Evolutionary conservation across 1,140 invertebrate genomes (phyloP), one percentile per base, ranked within the genome.

Genomic region (Drosophila pectinifera): DNA sequence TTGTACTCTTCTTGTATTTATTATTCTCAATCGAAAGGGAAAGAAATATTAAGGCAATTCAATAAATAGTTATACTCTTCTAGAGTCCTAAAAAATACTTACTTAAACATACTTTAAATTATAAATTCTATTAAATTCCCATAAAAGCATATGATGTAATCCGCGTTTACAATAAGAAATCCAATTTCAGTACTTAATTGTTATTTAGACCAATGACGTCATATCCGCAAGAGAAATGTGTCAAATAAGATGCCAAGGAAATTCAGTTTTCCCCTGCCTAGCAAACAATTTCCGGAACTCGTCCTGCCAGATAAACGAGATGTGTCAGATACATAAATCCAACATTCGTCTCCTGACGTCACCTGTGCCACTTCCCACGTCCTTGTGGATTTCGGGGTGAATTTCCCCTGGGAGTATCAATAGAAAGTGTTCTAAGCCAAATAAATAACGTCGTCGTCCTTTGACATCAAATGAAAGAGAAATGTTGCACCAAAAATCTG

Each of bases 241-340:
- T 65, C 59, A 68, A 68, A 68, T 64, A 42, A 49, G 36, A 48
- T 42, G 36, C 11, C 64, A 49, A 51, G 64, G 16, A 49, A 64
- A 51, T 49, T 51, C 45, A 42, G 36, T 65, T 64, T 68, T 39
- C 11, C 8, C 20, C 11, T 5, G 26, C 24, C 18, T 31, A 46
- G 26, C 45, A 65, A 51, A 65, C 45, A 42, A 68, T 68, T 68
- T 68, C 64, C 64, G 64, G 45, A 42, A 51, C 59, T 68, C 61
- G 28, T 51, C n/a, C 20, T 34, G 59, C n/a, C 45, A 51, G 24
- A 39, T 42, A 51, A 68, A 42, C 61, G 48, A 51, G 45, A 64
- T 49, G 34, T 68, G 64, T 64, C 59, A 51, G 16, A 48, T 31
- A 48, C 62, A 67, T 67, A 68, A 65, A 65, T 64, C 59, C 43